A percentile compares a stretch with the other conserved stretches of the same genome.
Conservation (phyloP, 2,113 vertebrate species). For the Steatornis caripensis region DNA sequence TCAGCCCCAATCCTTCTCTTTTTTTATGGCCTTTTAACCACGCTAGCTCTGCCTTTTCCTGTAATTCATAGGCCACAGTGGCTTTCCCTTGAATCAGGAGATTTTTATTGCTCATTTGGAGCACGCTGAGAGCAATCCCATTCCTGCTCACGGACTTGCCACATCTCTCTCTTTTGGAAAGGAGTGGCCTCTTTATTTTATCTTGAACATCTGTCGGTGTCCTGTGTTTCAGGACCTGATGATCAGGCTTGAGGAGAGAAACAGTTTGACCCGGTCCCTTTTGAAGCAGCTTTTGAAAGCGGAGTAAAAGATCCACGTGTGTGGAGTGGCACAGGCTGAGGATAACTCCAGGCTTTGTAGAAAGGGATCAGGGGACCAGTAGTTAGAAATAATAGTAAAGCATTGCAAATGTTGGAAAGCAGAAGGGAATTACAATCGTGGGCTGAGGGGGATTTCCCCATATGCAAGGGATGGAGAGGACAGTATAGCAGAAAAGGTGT, state of each 20-base stretch:
- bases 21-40: constrained; percentile 39
- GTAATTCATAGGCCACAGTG: constrained; percentile 30
- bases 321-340: background rate
- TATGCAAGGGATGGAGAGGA: background rate
- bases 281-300: background rate
- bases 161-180: constrained; percentile 17
- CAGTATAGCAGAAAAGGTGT: background rate
- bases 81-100: constrained; percentile 52
- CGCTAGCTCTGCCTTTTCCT: constrained; percentile 50
- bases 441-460: background rate
- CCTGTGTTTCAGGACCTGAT: background rate
- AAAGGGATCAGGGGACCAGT: background rate
- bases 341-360: background rate
- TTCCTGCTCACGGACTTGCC: background rate
- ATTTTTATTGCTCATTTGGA: constrained; percentile 48
- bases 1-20: background rate
- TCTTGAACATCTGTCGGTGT: background rate
- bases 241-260: background rate
- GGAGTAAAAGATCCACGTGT: rapidly evolving
- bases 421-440: background rate
- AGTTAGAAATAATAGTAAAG: background rate
- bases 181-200: background rate
- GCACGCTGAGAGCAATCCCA: background rate
- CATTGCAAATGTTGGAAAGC: background rate
- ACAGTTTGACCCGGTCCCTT: background rate